Conservation (phyloP, 2,113 vertebrate species). For the Pseudopodoces humilis region DNA sequence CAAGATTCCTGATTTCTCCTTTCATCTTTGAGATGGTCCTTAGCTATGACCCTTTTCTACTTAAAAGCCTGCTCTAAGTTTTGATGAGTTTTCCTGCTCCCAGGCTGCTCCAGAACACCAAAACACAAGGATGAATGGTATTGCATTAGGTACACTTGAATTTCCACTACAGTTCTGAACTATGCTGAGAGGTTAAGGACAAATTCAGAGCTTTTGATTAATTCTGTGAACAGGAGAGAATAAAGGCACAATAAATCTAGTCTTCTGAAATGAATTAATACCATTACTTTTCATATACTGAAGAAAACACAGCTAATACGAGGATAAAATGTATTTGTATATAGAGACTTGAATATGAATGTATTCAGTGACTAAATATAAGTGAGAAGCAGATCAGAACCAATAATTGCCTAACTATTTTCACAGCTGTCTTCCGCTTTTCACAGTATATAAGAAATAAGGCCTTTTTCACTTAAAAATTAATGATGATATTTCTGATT, state of each 20-base stretch:
- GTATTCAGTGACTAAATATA: background rate
- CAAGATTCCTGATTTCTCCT: background rate
- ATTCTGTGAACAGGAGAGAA: background rate
- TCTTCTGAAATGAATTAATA: background rate
- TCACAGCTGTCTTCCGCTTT: background rate
- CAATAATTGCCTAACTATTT: background rate
- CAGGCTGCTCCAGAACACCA: background rate
- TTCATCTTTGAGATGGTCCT: background rate
- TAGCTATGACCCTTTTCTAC: background rate
- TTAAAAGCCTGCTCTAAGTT: background rate
- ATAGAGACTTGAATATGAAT: background rate
- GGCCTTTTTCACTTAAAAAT: conserved; percentile 39
- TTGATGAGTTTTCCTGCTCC: background rate
- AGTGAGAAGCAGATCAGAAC: background rate
- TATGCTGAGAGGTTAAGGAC: background rate
- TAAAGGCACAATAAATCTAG: background rate
- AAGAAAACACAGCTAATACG: background rate
- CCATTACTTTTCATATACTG: background rate
- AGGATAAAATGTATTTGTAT: background rate
- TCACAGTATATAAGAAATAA: background rate
- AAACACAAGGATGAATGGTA: background rate
- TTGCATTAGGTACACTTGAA: background rate
- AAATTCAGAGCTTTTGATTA: background rate
- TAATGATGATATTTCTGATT: background rate
- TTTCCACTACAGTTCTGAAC: background rate